phyloP scores from a whole-genome alignment of 2,797 vertebrate species.

The Gallinago stenura region DNA sequence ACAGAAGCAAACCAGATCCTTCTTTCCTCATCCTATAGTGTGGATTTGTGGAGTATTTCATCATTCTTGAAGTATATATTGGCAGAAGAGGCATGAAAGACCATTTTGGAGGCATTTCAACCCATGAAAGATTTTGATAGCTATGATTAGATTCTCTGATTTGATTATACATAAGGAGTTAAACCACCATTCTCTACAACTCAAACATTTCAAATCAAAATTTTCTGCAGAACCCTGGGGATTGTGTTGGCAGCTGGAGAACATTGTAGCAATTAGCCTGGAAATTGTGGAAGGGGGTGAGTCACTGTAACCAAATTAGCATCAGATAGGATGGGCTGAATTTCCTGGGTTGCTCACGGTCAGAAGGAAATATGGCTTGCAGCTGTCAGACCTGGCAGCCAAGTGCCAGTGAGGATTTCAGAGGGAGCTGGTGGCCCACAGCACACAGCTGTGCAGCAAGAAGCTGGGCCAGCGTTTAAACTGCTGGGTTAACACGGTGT shows the following conservation, averaged over 20 bases:
- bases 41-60: neutral
- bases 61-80: neutral
- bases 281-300: neutral
- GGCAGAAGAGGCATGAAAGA: neutral
- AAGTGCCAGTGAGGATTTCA: neutral
- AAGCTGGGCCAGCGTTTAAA: neutral
- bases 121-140: neutral
- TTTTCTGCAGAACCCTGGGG: neutral
- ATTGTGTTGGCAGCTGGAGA: neutral
- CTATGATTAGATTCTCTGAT: neutral
- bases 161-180: neutral
- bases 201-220: neutral
- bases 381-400: neutral
- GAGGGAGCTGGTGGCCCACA: neutral
- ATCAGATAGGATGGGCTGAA: neutral
- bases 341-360: neutral
- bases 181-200: neutral
- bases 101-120: neutral
- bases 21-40: neutral
- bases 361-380: neutral
- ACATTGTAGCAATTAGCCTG: neutral
- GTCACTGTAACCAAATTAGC: neutral
- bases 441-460: neutral
- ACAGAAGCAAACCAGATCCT: neutral
- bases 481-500: neutral